These are phyloP conservation scores for Micrasema longulum DNA, from an alignment of 1,140 invertebrate genomes.

Conservation along the genomic window DNA sequence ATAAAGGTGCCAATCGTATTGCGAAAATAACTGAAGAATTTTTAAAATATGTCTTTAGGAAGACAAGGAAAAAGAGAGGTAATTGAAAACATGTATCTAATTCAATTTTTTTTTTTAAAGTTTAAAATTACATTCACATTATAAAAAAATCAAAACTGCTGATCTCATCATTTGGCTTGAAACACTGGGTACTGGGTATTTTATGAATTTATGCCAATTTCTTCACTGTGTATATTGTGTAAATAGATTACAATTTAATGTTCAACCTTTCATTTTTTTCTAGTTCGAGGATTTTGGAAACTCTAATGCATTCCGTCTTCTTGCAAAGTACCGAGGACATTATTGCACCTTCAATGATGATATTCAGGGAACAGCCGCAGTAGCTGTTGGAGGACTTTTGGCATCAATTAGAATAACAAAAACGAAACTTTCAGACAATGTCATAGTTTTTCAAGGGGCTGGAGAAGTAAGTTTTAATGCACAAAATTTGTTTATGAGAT, in stretches of 20 bases:
- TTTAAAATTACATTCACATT: no score
- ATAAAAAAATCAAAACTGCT: no score
- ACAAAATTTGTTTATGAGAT: no score
- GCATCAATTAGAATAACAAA: conserved; percentile 84
- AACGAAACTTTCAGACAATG: conserved; percentile 81
- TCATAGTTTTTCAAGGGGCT: conserved; percentile 91
- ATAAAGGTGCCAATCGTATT: no score
- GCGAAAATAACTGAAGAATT: no score
- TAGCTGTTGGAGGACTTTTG: conserved; percentile 92
- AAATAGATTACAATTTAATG: no score
- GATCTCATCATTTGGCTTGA: no score
- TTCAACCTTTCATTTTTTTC: conserved; percentile 59
- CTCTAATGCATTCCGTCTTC: conserved; percentile 87
- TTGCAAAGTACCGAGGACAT: conserved; percentile 84
- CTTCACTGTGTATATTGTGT: neutral
- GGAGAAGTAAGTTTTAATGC: conserved; percentile 82
- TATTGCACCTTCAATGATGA: conserved; percentile 98
- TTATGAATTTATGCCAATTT: neutral
- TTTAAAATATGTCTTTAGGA: no score
- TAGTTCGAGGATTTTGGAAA: conserved; percentile 98
- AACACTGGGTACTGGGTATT: no score
- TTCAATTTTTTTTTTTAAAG: no score
- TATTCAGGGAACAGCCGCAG: conserved; percentile 92
- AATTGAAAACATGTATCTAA: no score
- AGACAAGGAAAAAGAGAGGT: no score